Conservation (phyloP, 2,888 invertebrate species). For the Rhamnusium bicolor region DNA sequence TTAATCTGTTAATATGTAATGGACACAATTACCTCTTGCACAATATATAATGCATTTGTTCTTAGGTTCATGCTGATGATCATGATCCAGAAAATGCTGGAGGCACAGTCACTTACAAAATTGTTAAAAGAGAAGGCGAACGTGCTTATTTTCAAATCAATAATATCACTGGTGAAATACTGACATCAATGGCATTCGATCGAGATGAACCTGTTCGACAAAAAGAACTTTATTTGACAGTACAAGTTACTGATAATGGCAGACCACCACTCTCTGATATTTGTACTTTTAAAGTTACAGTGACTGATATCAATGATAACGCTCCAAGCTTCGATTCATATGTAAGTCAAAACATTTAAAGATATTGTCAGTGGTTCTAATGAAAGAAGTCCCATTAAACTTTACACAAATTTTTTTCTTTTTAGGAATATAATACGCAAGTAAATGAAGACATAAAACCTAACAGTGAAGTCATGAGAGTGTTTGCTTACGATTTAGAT, state of each 20-base stretch:
- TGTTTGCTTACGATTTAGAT: conserved; percentile 94
- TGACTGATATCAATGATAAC: conserved; percentile 96
- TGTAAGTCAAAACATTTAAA: conserved; percentile 73
- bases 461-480: conserved; percentile 86
- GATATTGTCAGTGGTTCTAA: too few relatives aligned
- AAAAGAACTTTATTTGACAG: conserved; percentile 88
- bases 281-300: conserved; percentile 92
- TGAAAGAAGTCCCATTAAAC: too few relatives aligned
- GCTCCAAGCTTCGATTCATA: conserved; percentile 85
- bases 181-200: conserved; percentile 85
- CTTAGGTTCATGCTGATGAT: conserved; percentile 82
- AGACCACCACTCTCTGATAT: conserved; percentile 91
- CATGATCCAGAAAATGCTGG: conserved; percentile 83
- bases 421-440: conserved; percentile 80
- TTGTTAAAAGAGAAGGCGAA: conserved; percentile 83
- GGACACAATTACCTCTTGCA: too few relatives aligned
- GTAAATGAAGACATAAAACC: conserved; percentile 86
- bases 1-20: too few relatives aligned
- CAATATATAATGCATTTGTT: too few relatives aligned
- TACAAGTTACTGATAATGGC: conserved; percentile 94
- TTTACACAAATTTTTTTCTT: background rate
- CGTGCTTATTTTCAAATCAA: conserved; percentile 87
- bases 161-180: conserved; percentile 82
- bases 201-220: conserved; percentile 90
- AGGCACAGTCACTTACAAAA: conserved; percentile 87